These are phyloP conservation scores for Irena cyanogastra DNA, from an alignment of 2,113 vertebrate species.

Conservation along the genomic window DNA sequence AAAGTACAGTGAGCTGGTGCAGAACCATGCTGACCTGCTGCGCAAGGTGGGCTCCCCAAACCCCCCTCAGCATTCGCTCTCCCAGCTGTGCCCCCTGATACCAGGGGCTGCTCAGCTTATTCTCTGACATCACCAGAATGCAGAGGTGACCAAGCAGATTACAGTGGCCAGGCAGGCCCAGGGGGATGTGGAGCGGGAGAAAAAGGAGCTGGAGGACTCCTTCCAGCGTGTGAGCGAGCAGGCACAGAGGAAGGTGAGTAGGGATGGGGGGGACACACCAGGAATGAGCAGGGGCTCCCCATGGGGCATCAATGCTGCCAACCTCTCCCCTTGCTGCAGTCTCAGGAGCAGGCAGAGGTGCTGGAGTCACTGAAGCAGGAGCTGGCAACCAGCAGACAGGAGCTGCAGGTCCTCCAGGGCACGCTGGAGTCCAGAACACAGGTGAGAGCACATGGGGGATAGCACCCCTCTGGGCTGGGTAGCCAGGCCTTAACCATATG, in stretches of 20 bases:
- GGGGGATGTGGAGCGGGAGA: slow-evolving; percentile 85
- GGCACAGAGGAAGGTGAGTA: slow-evolving; percentile 81
- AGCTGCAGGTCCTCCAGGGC: slow-evolving; percentile 80
- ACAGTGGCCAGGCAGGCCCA: slow-evolving; percentile 84
- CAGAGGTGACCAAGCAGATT: slow-evolving; percentile 94
- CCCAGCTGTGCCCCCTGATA: accelerated
- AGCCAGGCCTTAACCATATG: neutral
- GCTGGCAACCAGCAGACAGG: slow-evolving; percentile 80
- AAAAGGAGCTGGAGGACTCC: slow-evolving; percentile 87
- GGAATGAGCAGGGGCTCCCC: neutral
- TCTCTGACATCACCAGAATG: slow-evolving; percentile 73
- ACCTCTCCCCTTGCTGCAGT: slow-evolving; percentile 64
- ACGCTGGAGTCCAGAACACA: slow-evolving; percentile 77
- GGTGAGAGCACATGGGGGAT: slow-evolving; percentile 60
- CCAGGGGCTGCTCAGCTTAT: neutral
- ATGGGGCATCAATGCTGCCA: accelerated
- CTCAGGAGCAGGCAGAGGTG: slow-evolving; percentile 82
- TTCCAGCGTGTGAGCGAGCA: slow-evolving; percentile 83
- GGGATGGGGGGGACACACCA: accelerated
- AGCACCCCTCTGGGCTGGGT: neutral
- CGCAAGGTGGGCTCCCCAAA: slow-evolving; percentile 80
- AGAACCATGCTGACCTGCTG: slow-evolving; percentile 91
- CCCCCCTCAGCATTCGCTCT: neutral
- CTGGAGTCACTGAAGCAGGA: slow-evolving; percentile 85
- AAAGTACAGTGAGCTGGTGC: slow-evolving; percentile 94